Evolutionary conservation across 2,797 vertebrate species (phyloP).

Genomic region (Rhynchotus rufescens): DNA sequence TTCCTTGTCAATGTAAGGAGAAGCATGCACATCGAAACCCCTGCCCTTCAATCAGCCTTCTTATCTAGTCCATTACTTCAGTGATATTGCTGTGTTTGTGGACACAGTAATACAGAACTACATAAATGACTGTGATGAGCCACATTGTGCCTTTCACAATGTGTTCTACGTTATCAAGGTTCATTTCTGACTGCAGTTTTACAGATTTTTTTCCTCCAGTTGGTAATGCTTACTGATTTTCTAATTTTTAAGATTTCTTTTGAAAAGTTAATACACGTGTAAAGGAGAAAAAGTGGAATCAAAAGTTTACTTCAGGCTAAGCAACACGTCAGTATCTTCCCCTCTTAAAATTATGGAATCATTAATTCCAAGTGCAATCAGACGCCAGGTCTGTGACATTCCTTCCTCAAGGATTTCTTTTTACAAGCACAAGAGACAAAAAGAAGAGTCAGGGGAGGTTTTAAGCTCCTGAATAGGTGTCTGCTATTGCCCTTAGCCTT

Average conservation of each 20-base stretch:
- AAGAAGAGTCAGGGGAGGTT: too few species aligned
- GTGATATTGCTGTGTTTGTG: background rate
- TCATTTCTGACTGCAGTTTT: background rate
- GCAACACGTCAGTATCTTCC: rapidly evolving
- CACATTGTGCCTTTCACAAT: background rate
- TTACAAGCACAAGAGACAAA: too few species aligned
- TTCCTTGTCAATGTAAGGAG: slow-evolving; percentile 31
- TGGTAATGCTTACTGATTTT: rapidly evolving
- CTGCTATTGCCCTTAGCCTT: background rate
- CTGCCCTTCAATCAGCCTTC: slow-evolving; percentile 2
- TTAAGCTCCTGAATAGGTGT: background rate
- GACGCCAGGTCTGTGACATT: background rate
- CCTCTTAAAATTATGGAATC: background rate
- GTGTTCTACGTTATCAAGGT: rapidly evolving
- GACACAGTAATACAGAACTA: background rate
- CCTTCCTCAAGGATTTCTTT: background rate
- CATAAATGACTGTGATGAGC: rapidly evolving
- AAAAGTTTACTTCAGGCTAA: background rate
- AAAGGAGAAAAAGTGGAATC: background rate
- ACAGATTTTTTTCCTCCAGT: background rate
- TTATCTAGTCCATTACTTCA: background rate
- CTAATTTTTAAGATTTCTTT: background rate
- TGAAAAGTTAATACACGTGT: background rate
- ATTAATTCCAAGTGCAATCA: background rate
- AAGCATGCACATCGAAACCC: background rate